Base-by-base conservation (phyloP, 2,113 vertebrate genomes). In the Polypterus bichir region DNA sequence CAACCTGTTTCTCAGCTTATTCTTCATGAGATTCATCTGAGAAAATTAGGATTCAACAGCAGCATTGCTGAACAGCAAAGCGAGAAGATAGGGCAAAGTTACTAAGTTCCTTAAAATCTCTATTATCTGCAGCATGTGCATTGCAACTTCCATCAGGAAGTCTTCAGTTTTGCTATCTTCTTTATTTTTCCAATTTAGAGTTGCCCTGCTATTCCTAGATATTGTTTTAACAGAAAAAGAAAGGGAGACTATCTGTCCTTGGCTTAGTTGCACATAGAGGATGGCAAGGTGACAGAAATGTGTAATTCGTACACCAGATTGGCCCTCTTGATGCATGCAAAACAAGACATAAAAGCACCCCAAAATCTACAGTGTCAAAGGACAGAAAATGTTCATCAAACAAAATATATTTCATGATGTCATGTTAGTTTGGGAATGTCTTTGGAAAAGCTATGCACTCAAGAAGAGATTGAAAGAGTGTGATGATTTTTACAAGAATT, bases 51-150 rank as follows among this genome's bases (percentile, higher is more conserved):
- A 7, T 54, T 65, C 59, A 60, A 55, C 59, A 47, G 62, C 54
- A 27, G 52, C 46, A 60, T 56, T 55, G 59, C 58, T 65, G 52
- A 65, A 65, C 4, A 48, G 58, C 47, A 65, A 65, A 49, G 64
- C 57, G 49, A 53, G 49, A 46, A 55, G 45, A 61, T 9, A 11
- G 27, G 3, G 51, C 11, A 65, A 61, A 59, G n/a, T 8, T 48
- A 44, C 58, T 4, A 3, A 54, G 58, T 46, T 65, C 63, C 10
- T 47, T n/a, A 61, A 61, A 65, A n/a, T n/a, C 11, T 46, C 27
- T 48, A 7, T 65, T 46, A 47, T 27, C 47, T 44, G 59, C 52
- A 60, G 59, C 51, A 61, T 49, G 51, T 65, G 11, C 9, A 1
- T 46, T 9, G 46, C 6, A 48, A 56, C 53, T 60, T 65, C 52